A percentile compares a stretch with the other conserved stretches of the same genome.
phyloP scores from a whole-genome alignment of 2,888 invertebrate species.

The Ectemnius cavifrons region DNA sequence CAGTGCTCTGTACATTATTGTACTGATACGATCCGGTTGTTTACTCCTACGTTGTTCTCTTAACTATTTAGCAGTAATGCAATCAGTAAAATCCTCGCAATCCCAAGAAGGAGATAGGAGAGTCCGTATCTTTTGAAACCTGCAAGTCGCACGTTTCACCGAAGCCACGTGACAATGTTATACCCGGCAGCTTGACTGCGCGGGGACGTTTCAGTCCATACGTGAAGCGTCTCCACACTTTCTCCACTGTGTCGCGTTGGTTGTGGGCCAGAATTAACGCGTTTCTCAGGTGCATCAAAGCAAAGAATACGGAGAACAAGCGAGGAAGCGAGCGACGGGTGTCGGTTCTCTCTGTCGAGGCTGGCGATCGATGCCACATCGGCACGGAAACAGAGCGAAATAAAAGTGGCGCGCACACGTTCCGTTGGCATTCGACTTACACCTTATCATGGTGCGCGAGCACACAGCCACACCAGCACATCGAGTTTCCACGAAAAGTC shows the following conservation, averaged over 20 bases:
- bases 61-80: too few species aligned
- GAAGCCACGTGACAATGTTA: too few species aligned
- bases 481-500: conserved; percentile 64
- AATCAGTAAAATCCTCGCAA: too few species aligned
- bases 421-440: background rate
- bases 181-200: too few species aligned
- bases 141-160: too few species aligned
- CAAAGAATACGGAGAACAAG: background rate
- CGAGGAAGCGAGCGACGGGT: background rate
- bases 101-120: too few species aligned
- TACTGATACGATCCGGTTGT: too few species aligned
- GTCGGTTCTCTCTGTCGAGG: background rate
- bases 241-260: background rate
- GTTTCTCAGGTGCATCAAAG: background rate
- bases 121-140: too few species aligned
- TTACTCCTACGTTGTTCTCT: too few species aligned
- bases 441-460: background rate
- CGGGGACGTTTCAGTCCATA: background rate
- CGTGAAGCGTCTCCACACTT: background rate
- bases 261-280: background rate
- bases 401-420: conserved; percentile 3
- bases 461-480: conserved; percentile 36
- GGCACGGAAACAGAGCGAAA: conserved; percentile 6
- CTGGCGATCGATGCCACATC: conserved; percentile 1
- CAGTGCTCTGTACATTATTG: too few species aligned